These are phyloP conservation scores for Cercocebus atys DNA, from an alignment of 2,113 vertebrate genomes.

Conservation along the genomic window DNA sequence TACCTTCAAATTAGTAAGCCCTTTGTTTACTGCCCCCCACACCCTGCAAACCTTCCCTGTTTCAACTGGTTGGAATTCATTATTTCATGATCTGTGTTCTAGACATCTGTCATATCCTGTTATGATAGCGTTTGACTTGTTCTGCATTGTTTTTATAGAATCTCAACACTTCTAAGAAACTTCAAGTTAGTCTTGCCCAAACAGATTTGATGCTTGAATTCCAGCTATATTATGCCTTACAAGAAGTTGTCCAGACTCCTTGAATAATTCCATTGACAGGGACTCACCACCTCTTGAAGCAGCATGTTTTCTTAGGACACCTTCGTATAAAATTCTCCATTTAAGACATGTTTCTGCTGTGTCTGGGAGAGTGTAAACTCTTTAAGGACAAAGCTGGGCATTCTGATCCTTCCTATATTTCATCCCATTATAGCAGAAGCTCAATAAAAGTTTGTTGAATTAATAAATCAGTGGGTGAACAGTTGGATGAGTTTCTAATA, in stretches of 20 bases:
- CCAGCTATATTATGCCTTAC: background rate
- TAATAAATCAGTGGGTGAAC: conserved; percentile 62
- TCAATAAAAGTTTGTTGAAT: conserved; percentile 58
- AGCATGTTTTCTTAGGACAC: background rate
- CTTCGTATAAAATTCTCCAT: background rate
- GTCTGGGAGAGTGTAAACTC: background rate
- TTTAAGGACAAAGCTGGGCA: background rate
- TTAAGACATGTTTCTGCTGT: background rate
- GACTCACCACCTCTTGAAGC: background rate
- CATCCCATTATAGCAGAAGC: background rate
- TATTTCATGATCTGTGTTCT: background rate
- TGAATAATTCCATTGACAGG: background rate
- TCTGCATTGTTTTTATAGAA: conserved; percentile 26
- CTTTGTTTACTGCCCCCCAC: background rate
- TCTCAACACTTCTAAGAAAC: background rate
- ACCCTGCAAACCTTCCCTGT: background rate
- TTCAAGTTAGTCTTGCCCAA: background rate
- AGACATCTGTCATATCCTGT: background rate
- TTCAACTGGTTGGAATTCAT: conserved; percentile 4
- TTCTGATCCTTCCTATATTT: conserved; percentile 33
- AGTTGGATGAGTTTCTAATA: conserved; percentile 63
- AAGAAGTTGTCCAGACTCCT: background rate
- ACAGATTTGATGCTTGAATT: background rate
- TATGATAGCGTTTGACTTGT: background rate
- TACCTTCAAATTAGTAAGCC: conserved; percentile 11